Base-by-base conservation (phyloP, 1,140 invertebrate species). In the Trichomalopsis sarcophagae region DNA sequence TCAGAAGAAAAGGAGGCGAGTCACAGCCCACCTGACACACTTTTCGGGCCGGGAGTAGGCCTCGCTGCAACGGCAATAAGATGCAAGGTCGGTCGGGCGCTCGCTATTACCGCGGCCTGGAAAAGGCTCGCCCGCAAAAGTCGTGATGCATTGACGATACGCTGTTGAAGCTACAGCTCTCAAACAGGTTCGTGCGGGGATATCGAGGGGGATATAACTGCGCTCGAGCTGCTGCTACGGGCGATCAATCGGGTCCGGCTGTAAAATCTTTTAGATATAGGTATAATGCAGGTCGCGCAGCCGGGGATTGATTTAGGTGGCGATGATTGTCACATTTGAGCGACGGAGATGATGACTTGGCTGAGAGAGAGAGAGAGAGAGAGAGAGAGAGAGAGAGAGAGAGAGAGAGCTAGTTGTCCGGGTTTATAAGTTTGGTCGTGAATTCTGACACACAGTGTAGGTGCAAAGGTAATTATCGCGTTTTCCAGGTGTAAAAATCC, bases 11-110 rank as follows among this genome's bases (percentile, higher is more conserved):
- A 75, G 36, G 36, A 75, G 73, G 17, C 73, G 73, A 75, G 27
- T 40, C 21, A 10, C 47, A 21, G 50, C 77, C 88, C 87, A 87
- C 84, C 89, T 87, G 88, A 89, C 88, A 89, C 88, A 89, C 88
- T 89, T 89, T 87, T 81, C 17, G 84, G 86, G 84, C 55, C 17
- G 21, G 55, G 55, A 62, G 55, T 62, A 71, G 68, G 30, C 68
- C 30, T 62, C 55, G 85, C 79, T 83, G 23, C 88, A 88, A 87
- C 85, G 87, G 85, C 82, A 86, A 73, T 81, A 73, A 86, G 88
- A 86, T 87, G 88, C 87, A 89, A 89, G 88, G n/a, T 30, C 27
- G n/a, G n/a, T 2, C 68, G 27, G 21, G n/a, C 3, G 68, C 27
- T 71, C 68, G 27, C 73, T 33, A 75, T 33, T 71, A 75, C 33